Evolutionary conservation across 2,113 vertebrate species (phyloP).

Genomic region (Ictidomys tridecemlineatus): DNA sequence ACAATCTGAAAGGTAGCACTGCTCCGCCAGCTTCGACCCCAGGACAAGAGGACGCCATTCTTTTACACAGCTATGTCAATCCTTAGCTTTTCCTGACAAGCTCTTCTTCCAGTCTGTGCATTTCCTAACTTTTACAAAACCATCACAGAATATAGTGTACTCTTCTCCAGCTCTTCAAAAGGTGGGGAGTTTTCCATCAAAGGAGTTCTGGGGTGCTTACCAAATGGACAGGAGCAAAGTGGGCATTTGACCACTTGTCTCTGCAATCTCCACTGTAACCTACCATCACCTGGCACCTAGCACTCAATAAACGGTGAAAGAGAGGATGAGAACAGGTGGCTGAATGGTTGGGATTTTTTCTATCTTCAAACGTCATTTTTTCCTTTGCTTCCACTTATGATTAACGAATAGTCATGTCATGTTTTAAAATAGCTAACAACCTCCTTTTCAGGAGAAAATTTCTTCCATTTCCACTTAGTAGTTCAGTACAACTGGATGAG

Average conservation of each 20-base stretch:
- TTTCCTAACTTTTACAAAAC: background rate
- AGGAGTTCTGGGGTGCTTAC: background rate
- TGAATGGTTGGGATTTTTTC: background rate
- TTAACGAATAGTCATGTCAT: background rate
- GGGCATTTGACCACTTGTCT: background rate
- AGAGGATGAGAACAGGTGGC: background rate
- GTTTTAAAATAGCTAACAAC: background rate
- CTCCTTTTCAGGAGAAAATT: background rate
- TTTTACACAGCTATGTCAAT: slow-evolving; percentile 5
- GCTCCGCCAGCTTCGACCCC: background rate
- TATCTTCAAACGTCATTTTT: slow-evolving; percentile 22
- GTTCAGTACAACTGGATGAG: slow-evolving; percentile 87
- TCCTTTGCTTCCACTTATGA: slow-evolving; percentile 33
- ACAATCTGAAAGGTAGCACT: background rate
- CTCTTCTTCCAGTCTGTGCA: background rate
- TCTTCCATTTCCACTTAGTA: background rate
- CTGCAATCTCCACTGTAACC: background rate
- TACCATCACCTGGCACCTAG: background rate
- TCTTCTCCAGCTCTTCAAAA: slow-evolving; percentile 35
- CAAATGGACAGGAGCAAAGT: background rate
- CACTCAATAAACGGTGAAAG: background rate
- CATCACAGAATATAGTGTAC: background rate
- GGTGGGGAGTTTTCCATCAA: background rate
- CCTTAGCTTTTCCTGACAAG: background rate
- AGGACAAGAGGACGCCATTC: background rate